A percentile compares a stretch with the other conserved stretches of the same genome.
phyloP scores from a whole-genome alignment of 2,113 vertebrate species.

The Scomber colias region DNA sequence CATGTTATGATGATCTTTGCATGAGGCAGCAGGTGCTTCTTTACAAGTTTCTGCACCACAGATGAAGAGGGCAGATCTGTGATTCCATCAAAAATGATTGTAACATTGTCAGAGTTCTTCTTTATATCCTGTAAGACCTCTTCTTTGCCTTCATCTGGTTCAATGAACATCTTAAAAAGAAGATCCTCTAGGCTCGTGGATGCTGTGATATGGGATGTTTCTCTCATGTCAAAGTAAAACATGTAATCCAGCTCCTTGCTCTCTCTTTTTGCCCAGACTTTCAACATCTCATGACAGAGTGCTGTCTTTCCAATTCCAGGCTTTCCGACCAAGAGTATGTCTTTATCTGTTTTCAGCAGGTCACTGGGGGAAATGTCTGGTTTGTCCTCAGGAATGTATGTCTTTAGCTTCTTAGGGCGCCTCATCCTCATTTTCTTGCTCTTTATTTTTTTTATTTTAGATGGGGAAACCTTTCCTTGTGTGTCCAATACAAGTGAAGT shows the following conservation, averaged over 20 bases:
- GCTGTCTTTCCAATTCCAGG: conserved; percentile 60
- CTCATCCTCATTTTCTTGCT: conserved; percentile 34
- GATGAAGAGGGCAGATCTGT: too few relatives aligned
- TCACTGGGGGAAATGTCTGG: conserved; percentile 2
- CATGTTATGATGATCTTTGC: too few relatives aligned
- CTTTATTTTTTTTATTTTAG: conserved; percentile 40
- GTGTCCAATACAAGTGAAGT: conserved; percentile 34
- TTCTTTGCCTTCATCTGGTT: too few relatives aligned
- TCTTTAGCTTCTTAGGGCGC: conserved; percentile 33
- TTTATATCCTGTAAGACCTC: too few relatives aligned
- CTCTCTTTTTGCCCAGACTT: conserved; percentile 41
- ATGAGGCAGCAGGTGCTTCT: too few relatives aligned
- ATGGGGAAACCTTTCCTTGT: neutral
- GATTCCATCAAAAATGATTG: too few relatives aligned
- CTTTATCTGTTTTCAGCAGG: conserved; percentile 22
- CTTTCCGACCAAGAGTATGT: conserved; percentile 47
- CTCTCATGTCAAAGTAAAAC: too few relatives aligned
- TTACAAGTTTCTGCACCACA: too few relatives aligned
- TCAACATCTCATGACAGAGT: conserved; percentile 34
- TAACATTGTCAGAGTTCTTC: too few relatives aligned
- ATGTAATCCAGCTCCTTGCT: conserved; percentile 37
- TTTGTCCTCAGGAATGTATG: conserved; percentile 35
- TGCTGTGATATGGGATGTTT: too few relatives aligned
- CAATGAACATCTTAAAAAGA: too few relatives aligned
- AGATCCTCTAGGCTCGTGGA: too few relatives aligned